phyloP scores from a whole-genome alignment of 2,113 vertebrate species.

The Aepyceros melampus region DNA sequence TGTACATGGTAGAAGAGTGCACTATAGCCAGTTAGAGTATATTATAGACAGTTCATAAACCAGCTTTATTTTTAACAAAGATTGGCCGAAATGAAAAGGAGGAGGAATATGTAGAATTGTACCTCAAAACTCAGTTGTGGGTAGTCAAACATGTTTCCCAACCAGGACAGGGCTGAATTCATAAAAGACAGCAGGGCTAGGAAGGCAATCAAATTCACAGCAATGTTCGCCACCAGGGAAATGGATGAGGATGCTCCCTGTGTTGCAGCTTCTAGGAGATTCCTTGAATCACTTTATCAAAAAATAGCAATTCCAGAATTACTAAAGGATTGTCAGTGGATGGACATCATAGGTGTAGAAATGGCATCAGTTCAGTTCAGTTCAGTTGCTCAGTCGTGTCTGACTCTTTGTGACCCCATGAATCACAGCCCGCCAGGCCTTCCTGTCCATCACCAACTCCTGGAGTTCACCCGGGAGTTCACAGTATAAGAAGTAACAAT shows the following conservation, averaged over 20 bases:
- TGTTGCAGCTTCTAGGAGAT: slow-evolving; percentile 87
- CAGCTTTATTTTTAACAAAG: background rate
- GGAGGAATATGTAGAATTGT: background rate
- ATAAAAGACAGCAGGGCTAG: slow-evolving; percentile 87
- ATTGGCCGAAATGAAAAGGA: background rate
- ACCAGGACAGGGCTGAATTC: slow-evolving; percentile 86
- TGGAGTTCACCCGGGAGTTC: background rate
- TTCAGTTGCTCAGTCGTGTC: no score
- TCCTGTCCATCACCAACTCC: no score
- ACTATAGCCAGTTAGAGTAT: background rate
- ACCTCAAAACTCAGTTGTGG: slow-evolving; percentile 92
- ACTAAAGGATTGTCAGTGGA: background rate
- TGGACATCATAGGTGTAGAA: background rate
- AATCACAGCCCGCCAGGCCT: no score
- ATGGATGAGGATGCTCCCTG: slow-evolving; percentile 85
- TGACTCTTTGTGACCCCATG: no score
- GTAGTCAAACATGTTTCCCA: slow-evolving; percentile 88
- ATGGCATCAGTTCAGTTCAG: no score
- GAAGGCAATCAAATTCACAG: slow-evolving; percentile 87
- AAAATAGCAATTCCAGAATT: slow-evolving; percentile 45
- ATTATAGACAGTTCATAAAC: background rate
- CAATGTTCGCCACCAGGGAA: slow-evolving; percentile 82
- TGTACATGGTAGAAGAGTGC: background rate
- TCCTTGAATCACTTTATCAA: slow-evolving; percentile 81
- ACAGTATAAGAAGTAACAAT: background rate